Evolutionary conservation across 2,888 invertebrate species (phyloP).

Genomic region (Drosophila imparisetae): DNA sequence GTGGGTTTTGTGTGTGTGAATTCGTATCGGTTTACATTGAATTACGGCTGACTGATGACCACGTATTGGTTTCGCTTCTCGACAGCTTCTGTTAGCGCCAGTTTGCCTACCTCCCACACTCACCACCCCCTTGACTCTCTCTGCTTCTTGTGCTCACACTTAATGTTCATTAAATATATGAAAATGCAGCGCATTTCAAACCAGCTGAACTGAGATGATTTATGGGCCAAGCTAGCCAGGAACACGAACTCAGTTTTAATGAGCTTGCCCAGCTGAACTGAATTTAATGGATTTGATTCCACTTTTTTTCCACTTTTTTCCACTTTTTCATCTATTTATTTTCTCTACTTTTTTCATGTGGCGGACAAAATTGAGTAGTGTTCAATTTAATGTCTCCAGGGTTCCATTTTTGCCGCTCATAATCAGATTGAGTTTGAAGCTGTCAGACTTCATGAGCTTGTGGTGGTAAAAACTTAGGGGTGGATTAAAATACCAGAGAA

Average conservation of each 20-base stretch:
- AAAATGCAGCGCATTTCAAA: conserved; percentile 48
- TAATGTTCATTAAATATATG: conserved; percentile 72
- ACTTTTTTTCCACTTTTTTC: neutral
- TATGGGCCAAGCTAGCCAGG: conserved; percentile 42
- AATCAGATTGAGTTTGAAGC: neutral
- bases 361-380: neutral
- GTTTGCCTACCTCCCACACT: conserved; percentile 8
- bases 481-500: neutral
- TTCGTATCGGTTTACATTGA: conserved; percentile 71
- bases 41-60: conserved; percentile 73
- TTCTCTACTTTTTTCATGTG: neutral
- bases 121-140: neutral
- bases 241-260: conserved; percentile 50
- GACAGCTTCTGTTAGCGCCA: conserved; percentile 30
- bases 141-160: conserved; percentile 38
- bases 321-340: too few species aligned
- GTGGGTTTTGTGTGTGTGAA: conserved; percentile 24
- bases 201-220: conserved; percentile 54
- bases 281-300: conserved; percentile 51
- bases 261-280: conserved; percentile 55
- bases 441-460: conserved; percentile 2
- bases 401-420: neutral
- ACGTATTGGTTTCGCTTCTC: conserved; percentile 53
- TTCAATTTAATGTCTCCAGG: conserved; percentile 1
- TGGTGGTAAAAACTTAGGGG: neutral